Percentiles rank a stretch among this genome's conserved stretches.
Evolutionary conservation across 2,113 vertebrate species (phyloP).

Genomic region (Cephalopterus ornatus): DNA sequence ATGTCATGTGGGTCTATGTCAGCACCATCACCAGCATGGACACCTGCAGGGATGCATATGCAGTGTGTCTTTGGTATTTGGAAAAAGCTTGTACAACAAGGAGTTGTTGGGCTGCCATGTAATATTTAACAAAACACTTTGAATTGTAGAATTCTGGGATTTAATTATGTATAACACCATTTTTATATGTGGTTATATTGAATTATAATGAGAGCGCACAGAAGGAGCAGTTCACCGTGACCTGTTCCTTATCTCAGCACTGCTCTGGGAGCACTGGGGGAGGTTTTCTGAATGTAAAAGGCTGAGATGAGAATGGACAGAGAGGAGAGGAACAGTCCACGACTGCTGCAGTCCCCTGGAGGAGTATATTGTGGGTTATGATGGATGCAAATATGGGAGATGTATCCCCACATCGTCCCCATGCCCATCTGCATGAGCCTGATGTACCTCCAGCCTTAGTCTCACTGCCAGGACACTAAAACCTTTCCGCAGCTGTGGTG

Average conservation of each 20-base stretch:
- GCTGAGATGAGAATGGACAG: background rate
- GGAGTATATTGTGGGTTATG: background rate
- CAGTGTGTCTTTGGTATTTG: fast-evolving
- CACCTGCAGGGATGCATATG: fast-evolving
- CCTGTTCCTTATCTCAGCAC: background rate
- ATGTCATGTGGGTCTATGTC: background rate
- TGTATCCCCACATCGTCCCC: fast-evolving
- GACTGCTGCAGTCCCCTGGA: background rate
- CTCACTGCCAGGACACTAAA: background rate
- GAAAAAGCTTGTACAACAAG: background rate
- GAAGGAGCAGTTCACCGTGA: background rate
- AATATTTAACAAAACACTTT: background rate
- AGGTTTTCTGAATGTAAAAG: background rate
- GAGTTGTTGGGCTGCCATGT: background rate
- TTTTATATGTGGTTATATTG: fast-evolving
- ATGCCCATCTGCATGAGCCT: background rate
- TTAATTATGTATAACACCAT: background rate
- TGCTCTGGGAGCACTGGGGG: background rate
- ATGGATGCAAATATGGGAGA: fast-evolving
- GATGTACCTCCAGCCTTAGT: background rate
- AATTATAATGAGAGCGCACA: too few species aligned
- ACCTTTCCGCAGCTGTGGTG: background rate
- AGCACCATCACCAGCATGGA: background rate
- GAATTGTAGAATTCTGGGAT: fast-evolving
- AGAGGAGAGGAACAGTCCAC: background rate